Percentiles rank a stretch among this genome's conserved stretches.
Conservation (phyloP, 2,888 invertebrate species). For the Drosophila antonietae region DNA sequence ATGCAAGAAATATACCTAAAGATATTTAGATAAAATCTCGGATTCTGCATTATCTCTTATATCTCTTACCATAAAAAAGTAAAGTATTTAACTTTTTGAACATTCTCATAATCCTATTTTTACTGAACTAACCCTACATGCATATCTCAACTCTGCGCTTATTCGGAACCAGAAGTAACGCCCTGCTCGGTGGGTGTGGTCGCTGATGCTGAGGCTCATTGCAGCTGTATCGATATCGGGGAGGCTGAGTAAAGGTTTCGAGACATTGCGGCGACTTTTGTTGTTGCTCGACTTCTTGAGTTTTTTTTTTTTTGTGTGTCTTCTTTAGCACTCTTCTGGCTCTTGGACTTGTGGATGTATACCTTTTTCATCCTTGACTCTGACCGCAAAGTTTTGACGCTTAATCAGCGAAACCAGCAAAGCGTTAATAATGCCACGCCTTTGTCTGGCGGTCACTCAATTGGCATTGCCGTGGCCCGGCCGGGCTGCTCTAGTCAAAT, state of each 20-base stretch:
- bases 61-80: too few relatives aligned
- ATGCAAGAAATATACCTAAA: too few relatives aligned
- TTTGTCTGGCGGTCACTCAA: slow-evolving; percentile 56
- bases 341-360: neutral
- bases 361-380: slow-evolving; percentile 18
- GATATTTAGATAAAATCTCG: too few relatives aligned
- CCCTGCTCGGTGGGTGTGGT: neutral
- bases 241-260: slow-evolving; percentile 26
- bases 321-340: neutral
- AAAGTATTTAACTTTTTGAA: neutral
- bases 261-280: slow-evolving; percentile 52
- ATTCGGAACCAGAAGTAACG: neutral
- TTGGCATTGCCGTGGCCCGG: slow-evolving; percentile 14
- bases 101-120: neutral
- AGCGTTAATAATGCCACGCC: slow-evolving; percentile 74
- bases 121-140: neutral
- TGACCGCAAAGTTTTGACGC: slow-evolving; percentile 69
- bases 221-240: neutral
- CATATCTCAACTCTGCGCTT: neutral
- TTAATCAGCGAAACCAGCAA: slow-evolving; percentile 67
- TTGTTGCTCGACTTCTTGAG: slow-evolving; percentile 3
- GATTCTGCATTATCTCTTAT: too few relatives aligned
- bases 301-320: neutral
- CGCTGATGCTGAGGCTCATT: neutral
- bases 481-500: slow-evolving; percentile 51